phyloP scores from a whole-genome alignment of 1,140 invertebrate species.

The Archivesica marissinica region DNA sequence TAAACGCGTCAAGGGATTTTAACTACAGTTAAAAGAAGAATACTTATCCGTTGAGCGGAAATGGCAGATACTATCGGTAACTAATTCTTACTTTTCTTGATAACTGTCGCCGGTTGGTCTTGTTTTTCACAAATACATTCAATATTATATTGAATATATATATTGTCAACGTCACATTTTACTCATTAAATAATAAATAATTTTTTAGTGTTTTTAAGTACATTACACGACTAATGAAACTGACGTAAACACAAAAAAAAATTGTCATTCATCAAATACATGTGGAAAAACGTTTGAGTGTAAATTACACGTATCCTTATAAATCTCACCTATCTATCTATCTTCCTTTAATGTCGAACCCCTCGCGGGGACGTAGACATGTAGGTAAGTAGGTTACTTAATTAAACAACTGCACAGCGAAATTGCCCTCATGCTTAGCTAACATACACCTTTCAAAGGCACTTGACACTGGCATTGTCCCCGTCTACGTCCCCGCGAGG shows the following conservation, averaged over 20 bases:
- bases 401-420: too few relatives aligned
- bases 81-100: slow-evolving; percentile 1
- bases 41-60: not conserved
- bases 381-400: not conserved
- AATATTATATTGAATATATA: not conserved
- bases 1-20: not conserved
- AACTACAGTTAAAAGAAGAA: not conserved
- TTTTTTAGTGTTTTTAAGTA: not conserved
- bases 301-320: not conserved
- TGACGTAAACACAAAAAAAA: not conserved
- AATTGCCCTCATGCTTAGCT: too few relatives aligned
- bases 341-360: too few relatives aligned
- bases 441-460: too few relatives aligned
- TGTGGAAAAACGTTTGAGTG: not conserved
- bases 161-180: not conserved
- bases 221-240: not conserved
- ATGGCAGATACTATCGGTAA: slow-evolving; percentile 10
- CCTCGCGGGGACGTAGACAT: too few relatives aligned
- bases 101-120: not conserved
- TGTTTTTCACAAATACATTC: not conserved
- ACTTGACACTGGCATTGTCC: not conserved
- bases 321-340: not conserved
- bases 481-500: too few relatives aligned
- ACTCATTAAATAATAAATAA: not conserved
- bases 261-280: not conserved